These are phyloP conservation scores for Amyelois transitella DNA, from an alignment of 1,140 invertebrate species.

Conservation along the genomic window DNA sequence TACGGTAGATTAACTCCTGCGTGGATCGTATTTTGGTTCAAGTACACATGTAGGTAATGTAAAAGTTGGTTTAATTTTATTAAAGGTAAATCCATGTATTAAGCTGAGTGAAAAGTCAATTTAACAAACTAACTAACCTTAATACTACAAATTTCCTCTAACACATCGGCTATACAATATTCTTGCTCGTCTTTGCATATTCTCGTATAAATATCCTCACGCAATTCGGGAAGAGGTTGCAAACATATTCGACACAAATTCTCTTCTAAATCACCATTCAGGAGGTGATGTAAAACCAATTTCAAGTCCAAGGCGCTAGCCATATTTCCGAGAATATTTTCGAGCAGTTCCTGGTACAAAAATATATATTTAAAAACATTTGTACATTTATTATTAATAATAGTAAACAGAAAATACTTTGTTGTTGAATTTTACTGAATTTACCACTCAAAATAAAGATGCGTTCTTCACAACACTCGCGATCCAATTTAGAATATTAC, in stretches of 20 bases:
- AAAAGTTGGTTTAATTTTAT: too few species aligned
- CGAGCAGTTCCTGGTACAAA: background rate
- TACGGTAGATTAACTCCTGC: too few species aligned
- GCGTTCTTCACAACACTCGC: constrained; percentile 28
- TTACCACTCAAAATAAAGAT: constrained; percentile 33
- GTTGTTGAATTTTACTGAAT: constrained; percentile 13
- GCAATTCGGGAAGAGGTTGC: constrained; percentile 24
- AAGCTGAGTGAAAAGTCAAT: too few species aligned
- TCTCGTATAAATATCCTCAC: constrained; percentile 47
- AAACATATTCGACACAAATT: constrained; percentile 55
- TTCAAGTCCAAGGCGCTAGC: constrained; percentile 32
- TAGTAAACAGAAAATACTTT: background rate
- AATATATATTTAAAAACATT: background rate
- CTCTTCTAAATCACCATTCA: constrained; percentile 45
- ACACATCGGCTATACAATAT: constrained; percentile 49
- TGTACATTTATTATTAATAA: background rate
- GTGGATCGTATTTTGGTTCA: too few species aligned
- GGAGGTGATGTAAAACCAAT: constrained; percentile 45
- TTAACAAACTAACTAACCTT: constrained; percentile 29
- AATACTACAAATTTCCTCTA: constrained; percentile 40
- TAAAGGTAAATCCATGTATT: too few species aligned
- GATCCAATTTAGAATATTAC: background rate
- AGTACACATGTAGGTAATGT: too few species aligned
- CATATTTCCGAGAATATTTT: constrained; percentile 25
- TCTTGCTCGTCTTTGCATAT: constrained; percentile 43